Percentiles rank a stretch among this genome's conserved stretches.
Conservation (phyloP, 2,888 invertebrate species). For the Parnassius apollo region DNA sequence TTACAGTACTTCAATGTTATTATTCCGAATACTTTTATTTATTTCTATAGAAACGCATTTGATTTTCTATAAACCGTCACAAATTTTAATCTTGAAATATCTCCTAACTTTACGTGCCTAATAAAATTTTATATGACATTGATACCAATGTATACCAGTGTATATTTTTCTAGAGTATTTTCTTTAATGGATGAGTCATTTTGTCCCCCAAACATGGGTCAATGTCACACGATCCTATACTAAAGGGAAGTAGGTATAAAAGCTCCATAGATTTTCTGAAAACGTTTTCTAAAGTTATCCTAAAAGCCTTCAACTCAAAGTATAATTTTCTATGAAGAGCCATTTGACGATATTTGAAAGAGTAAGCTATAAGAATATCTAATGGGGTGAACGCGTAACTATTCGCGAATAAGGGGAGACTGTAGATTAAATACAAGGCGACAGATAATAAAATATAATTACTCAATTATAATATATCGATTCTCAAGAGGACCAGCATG, state of each 20-base stretch:
- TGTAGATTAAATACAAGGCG: conserved; percentile 21
- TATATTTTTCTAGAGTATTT: conserved; percentile 29
- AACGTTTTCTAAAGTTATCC: conserved; percentile 6
- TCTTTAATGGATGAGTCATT: conserved; percentile 37
- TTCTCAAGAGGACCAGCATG: too few species aligned
- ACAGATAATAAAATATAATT: neutral
- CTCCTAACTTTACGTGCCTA: too few species aligned
- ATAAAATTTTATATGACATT: neutral
- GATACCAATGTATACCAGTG: neutral
- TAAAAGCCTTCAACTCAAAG: conserved; percentile 1
- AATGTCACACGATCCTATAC: conserved; percentile 49
- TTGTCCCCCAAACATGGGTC: conserved; percentile 45
- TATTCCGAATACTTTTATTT: too few species aligned
- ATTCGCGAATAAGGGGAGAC: conserved; percentile 41
- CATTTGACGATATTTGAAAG: conserved; percentile 27
- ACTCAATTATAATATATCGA: neutral
- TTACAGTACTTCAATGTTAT: too few species aligned
- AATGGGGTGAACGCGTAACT: conserved; percentile 47
- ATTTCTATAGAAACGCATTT: too few species aligned
- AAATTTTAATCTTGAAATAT: too few species aligned
- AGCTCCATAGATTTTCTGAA: conserved; percentile 16
- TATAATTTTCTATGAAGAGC: conserved; percentile 15
- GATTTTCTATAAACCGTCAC: too few species aligned
- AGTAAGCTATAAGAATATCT: conserved; percentile 44
- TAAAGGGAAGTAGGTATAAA: conserved; percentile 23